Percentiles rank a stretch among this genome's conserved stretches.
phyloP scores from a whole-genome alignment of 2,888 invertebrate genomes.

The Rotaria macrura region DNA sequence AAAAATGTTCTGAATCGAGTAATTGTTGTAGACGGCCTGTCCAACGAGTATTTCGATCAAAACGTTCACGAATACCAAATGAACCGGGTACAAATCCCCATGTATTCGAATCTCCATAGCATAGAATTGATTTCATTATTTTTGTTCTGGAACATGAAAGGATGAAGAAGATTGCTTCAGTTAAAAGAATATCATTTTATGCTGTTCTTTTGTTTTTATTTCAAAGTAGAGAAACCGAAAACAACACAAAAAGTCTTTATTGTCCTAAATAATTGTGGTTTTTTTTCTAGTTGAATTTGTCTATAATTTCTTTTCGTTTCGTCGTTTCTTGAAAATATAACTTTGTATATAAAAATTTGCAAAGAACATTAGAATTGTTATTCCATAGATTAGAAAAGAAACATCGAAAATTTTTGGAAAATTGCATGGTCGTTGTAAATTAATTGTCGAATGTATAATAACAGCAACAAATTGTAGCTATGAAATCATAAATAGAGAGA shows the following conservation, averaged over 20 bases:
- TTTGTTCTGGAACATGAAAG: not conserved
- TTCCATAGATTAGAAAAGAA: conserved; percentile 62
- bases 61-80: not conserved
- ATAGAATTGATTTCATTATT: conserved; percentile 10
- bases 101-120: not conserved
- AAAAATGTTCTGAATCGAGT: not conserved
- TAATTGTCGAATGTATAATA: conserved; percentile 44
- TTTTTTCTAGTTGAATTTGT: not conserved
- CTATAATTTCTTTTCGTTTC: not conserved
- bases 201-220: too few relatives aligned
- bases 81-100: not conserved
- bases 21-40: not conserved
- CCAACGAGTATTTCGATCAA: conserved; percentile 1
- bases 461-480: conserved; percentile 49
- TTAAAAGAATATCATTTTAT: too few relatives aligned
- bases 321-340: conserved; percentile 53
- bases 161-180: too few relatives aligned
- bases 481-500: conserved; percentile 34
- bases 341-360: conserved; percentile 82
- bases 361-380: conserved; percentile 87
- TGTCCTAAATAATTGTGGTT: too few relatives aligned
- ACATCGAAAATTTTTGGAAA: conserved; percentile 44
- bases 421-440: conserved; percentile 40
- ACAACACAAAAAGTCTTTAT: too few relatives aligned
- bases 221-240: too few relatives aligned